Percentiles rank a stretch among this genome's conserved stretches.
Conservation (phyloP, 2,113 vertebrate genomes). For the Ophthalmolycus amberensis region DNA sequence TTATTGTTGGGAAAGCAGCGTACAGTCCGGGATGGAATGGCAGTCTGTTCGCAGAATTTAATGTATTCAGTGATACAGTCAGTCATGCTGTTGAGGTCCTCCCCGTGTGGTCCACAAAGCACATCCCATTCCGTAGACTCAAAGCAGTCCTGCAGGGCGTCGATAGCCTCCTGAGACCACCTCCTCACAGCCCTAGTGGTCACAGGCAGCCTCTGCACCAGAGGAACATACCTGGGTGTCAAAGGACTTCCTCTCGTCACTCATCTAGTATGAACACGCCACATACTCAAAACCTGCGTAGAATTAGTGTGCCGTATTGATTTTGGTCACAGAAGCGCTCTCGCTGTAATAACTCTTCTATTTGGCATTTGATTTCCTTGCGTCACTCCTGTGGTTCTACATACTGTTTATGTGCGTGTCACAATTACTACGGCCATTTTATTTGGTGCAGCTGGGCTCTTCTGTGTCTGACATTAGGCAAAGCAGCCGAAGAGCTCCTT, state of each 20-base stretch:
- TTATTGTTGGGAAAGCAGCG: too few relatives aligned
- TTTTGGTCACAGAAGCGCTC: neutral
- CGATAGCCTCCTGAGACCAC: too few relatives aligned
- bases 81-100: too few relatives aligned
- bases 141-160: too few relatives aligned
- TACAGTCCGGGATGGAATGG: too few relatives aligned
- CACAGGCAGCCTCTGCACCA: too few relatives aligned
- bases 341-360: neutral
- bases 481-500: slow-evolving; percentile 12
- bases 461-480: slow-evolving; percentile 17
- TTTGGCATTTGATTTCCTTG: slow-evolving; percentile 20
- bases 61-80: too few relatives aligned
- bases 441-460: neutral
- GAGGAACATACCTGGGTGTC: too few relatives aligned
- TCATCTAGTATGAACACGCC: neutral
- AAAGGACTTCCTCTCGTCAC: neutral
- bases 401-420: neutral
- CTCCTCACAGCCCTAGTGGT: too few relatives aligned
- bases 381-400: slow-evolving; percentile 8
- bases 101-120: too few relatives aligned
- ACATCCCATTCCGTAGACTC: too few relatives aligned
- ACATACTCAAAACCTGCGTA: slow-evolving; percentile 11
- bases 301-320: neutral
- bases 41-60: too few relatives aligned
- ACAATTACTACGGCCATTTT: neutral